Conservation (phyloP, 2,113 vertebrate genomes). For the Pituophis catenifer region DNA sequence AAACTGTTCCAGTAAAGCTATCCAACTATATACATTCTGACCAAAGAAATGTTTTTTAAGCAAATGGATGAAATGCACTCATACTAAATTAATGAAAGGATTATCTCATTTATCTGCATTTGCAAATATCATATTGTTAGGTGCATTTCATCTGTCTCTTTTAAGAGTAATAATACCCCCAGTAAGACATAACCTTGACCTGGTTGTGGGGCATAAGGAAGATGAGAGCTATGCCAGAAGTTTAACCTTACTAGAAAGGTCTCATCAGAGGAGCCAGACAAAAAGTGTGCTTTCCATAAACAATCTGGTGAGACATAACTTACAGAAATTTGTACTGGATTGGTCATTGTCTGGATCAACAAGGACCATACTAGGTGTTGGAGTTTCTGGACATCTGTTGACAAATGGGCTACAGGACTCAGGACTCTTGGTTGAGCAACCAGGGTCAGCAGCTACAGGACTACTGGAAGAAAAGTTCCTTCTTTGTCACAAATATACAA, state of each 20-base stretch:
- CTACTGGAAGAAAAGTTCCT: background rate
- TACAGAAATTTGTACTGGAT: background rate
- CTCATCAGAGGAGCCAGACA: background rate
- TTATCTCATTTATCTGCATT: background rate
- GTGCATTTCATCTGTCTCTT: background rate
- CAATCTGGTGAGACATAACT: background rate
- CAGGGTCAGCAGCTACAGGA: background rate
- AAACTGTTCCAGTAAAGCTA: background rate
- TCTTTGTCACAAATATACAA: background rate
- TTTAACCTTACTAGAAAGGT: background rate
- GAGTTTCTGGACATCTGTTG: background rate
- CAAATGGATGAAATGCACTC: background rate
- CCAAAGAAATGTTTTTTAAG: background rate
- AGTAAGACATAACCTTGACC: background rate
- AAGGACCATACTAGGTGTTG: background rate
- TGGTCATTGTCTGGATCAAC: background rate
- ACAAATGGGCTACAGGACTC: background rate
- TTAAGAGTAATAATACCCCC: background rate
- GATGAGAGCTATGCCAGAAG: background rate
- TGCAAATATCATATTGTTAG: background rate
- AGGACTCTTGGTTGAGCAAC: background rate
- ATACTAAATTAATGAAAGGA: background rate
- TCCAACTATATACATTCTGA: background rate
- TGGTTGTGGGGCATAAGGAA: background rate
- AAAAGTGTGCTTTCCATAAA: background rate